Evolutionary conservation across 2,888 invertebrate species (phyloP).

Genomic region (Cephus sareptanus): DNA sequence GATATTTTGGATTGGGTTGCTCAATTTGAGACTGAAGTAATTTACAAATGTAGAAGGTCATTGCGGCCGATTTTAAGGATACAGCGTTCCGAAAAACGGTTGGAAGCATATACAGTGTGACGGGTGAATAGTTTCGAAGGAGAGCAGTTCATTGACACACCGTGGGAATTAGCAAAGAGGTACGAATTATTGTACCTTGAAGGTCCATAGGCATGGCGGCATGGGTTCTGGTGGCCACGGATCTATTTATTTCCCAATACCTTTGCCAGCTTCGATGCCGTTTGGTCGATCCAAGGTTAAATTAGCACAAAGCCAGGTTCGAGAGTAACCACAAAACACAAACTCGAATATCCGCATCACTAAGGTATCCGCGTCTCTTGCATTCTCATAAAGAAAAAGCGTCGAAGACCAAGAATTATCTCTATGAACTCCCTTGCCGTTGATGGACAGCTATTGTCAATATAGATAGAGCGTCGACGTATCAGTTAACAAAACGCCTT

Average conservation of each 20-base stretch:
- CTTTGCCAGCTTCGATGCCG: background rate
- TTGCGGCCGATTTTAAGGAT: background rate
- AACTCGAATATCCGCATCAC: background rate
- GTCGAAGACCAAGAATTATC: background rate
- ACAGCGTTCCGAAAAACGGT: background rate
- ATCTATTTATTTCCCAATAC: background rate
- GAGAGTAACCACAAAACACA: background rate
- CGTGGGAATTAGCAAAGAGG: conserved; percentile 26
- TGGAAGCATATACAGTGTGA: background rate
- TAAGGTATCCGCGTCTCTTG: background rate
- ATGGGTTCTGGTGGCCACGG: background rate
- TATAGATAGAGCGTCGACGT: no score
- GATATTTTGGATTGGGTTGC: background rate
- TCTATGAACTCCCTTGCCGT: background rate
- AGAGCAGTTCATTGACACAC: conserved; percentile 25
- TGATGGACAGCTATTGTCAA: background rate
- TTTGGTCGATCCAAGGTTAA: background rate
- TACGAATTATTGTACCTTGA: conserved; percentile 23
- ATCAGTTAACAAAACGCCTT: background rate
- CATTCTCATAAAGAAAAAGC: background rate
- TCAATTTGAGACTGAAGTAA: background rate
- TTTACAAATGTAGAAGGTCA: background rate
- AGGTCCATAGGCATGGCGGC: background rate
- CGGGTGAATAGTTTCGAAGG: background rate
- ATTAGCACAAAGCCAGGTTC: background rate